Evolutionary conservation across 1,140 invertebrate species (phyloP).

Genomic region (Cotesia typhae): DNA sequence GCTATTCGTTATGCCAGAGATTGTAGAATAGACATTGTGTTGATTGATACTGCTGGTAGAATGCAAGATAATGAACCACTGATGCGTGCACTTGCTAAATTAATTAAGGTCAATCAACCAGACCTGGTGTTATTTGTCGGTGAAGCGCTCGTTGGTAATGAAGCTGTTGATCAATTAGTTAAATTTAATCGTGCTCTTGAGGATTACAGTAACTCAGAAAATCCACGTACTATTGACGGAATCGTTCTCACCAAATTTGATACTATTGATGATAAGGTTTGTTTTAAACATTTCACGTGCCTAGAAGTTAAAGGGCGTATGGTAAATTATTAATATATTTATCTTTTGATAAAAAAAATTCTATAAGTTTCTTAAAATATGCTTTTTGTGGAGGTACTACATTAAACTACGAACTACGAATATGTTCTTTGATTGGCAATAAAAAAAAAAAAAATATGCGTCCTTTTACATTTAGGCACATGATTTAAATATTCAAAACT

Average conservation of each 20-base stretch:
- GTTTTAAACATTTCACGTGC: constrained; percentile 29
- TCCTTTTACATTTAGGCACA: no score
- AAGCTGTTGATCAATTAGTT: constrained; percentile 98
- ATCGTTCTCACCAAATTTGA: constrained; percentile 99
- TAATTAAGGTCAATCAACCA: constrained; percentile 89
- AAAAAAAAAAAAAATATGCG: no score
- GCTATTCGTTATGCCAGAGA: constrained; percentile 91
- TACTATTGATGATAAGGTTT: constrained; percentile 97
- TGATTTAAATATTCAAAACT: no score
- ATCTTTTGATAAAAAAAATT: no score
- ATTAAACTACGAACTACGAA: no score
- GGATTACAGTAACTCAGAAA: constrained; percentile 82
- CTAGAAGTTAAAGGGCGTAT: no score
- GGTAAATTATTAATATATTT: no score
- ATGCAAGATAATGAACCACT: constrained; percentile 99
- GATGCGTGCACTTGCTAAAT: constrained; percentile 95
- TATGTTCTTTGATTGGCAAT: no score
- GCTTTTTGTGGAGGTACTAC: no score
- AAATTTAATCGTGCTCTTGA: constrained; percentile 98
- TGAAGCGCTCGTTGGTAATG: constrained; percentile 99
- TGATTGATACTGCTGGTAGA: constrained; percentile 97
- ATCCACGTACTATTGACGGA: constrained; percentile 94
- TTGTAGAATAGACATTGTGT: constrained; percentile 85
- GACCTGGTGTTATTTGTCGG: constrained; percentile 99
- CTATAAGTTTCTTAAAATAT: no score